phyloP scores from a whole-genome alignment of 2,113 vertebrate species.

The Electrona antarctica region DNA sequence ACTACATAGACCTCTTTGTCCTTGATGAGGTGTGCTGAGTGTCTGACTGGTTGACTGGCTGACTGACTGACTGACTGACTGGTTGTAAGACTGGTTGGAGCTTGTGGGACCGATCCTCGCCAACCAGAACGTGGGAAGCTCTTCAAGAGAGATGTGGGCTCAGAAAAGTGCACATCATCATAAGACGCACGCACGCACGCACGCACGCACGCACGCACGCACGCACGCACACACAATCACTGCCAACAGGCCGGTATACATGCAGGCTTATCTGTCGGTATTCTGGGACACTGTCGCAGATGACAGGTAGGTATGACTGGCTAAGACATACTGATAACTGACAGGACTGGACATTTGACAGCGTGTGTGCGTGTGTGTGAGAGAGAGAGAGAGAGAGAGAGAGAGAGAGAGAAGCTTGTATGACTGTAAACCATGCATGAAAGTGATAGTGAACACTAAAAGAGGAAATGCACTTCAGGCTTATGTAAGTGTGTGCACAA shows the following conservation, averaged over 20 bases:
- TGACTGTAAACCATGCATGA: not conserved
- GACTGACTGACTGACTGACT: not conserved
- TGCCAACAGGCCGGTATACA: too few species aligned
- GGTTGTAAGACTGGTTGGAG: not conserved
- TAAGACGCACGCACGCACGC: slow-evolving; percentile 12
- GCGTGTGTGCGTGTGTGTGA: slow-evolving; percentile 17
- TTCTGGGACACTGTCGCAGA: slow-evolving; percentile 64
- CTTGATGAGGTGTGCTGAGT: not conserved
- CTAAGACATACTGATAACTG: slow-evolving; percentile 60
- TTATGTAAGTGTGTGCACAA: slow-evolving; percentile 4
- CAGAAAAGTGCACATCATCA: slow-evolving; percentile 18
- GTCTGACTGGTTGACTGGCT: not conserved
- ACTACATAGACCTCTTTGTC: slow-evolving; percentile 28
- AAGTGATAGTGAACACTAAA: slow-evolving; percentile 15
- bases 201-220: slow-evolving; percentile 6
- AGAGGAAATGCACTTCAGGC: not conserved
- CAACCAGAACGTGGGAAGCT: slow-evolving; percentile 42
- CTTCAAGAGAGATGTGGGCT: slow-evolving; percentile 29
- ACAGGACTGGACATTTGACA: slow-evolving; percentile 47
- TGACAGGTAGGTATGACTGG: slow-evolving; percentile 67
- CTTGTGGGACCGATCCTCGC: slow-evolving; percentile 4
- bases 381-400: too few species aligned
- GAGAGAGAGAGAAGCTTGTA: slow-evolving; percentile 7
- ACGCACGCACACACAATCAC: slow-evolving; percentile 12
- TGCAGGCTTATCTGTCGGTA: slow-evolving; percentile 53